A percentile compares a stretch with the other conserved stretches of the same genome.
phyloP scores from a whole-genome alignment of 2,797 vertebrate species.

The Enteromius treurensis region DNA sequence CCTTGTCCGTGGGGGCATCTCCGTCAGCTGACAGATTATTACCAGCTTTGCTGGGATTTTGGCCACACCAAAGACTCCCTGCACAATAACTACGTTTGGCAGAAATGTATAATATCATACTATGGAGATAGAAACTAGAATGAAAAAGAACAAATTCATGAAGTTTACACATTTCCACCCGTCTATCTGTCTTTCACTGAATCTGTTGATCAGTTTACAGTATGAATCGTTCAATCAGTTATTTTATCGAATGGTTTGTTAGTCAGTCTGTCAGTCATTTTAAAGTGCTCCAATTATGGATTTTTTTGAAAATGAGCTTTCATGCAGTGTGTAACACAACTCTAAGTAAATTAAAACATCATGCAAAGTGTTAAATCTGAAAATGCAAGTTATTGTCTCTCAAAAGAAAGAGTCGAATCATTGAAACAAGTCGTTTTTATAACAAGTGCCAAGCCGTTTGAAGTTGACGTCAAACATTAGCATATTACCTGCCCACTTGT shows the following conservation, averaged over 20 bases:
- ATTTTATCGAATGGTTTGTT: not conserved
- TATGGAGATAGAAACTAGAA: conserved; percentile 64
- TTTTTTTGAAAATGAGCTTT: too few relatives aligned
- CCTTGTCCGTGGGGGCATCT: conserved; percentile 78
- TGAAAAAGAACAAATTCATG: conserved; percentile 63
- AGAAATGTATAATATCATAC: conserved; percentile 81
- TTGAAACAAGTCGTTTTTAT: too few relatives aligned
- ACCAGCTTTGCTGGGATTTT: conserved; percentile 79
- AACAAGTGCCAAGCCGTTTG: too few relatives aligned
- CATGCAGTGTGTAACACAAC: too few relatives aligned
- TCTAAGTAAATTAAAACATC: too few relatives aligned
- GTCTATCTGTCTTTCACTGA: conserved; percentile 54
- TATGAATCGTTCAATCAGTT: not conserved
- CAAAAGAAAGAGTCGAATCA: too few relatives aligned
- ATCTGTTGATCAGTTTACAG: not conserved
- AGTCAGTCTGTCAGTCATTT: not conserved
- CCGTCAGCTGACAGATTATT: conserved; percentile 82
- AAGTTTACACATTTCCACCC: conserved; percentile 42
- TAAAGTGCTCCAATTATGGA: too few relatives aligned
- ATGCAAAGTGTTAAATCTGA: too few relatives aligned
- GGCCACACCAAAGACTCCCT: conserved; percentile 74
- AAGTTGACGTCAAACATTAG: too few relatives aligned
- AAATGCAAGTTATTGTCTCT: too few relatives aligned
- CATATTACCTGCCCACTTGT: too few relatives aligned
- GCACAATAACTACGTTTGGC: conserved; percentile 78